Percentiles rank a stretch among this genome's conserved stretches.
These are phyloP conservation scores for Crocidura indochinensis DNA, from an alignment of 2,797 vertebrate species.

Conservation along the genomic window DNA sequence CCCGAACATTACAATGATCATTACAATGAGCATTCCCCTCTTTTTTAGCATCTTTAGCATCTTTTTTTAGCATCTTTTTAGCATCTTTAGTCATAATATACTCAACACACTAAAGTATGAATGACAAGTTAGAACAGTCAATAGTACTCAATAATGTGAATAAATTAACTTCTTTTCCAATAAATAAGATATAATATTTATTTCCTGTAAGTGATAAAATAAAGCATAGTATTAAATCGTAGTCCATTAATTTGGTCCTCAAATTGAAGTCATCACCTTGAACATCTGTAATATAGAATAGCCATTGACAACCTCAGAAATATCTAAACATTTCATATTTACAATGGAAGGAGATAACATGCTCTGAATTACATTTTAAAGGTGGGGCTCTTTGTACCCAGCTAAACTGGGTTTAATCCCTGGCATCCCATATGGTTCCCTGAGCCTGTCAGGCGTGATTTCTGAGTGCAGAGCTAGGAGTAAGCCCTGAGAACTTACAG, in stretches of 20 bases:
- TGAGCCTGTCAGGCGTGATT: too few species aligned
- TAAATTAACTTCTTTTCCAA: constrained; percentile 66
- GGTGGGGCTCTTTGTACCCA: too few species aligned
- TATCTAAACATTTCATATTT: constrained; percentile 1
- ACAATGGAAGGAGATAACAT: constrained; percentile 22
- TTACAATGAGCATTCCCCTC: too few species aligned
- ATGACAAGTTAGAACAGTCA: constrained; percentile 42
- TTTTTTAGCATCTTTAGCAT: constrained; percentile 38
- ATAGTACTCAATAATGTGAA: constrained; percentile 35
- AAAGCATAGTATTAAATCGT: constrained; percentile 59
- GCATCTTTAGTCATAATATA: constrained; percentile 44
- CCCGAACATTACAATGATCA: neutral
- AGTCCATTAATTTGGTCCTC: neutral
- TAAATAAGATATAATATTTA: constrained; percentile 54
- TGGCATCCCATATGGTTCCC: too few species aligned
- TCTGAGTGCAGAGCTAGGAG: too few species aligned
- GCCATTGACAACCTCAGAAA: constrained; percentile 17
- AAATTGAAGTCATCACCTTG: constrained; percentile 48
- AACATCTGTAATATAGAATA: constrained; percentile 49
- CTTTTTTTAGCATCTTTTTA: constrained; percentile 13
- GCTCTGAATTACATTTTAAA: constrained; percentile 9
- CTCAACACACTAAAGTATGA: neutral
- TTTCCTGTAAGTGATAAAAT: constrained; percentile 64
- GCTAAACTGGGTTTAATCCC: too few species aligned
- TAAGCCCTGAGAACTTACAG: too few species aligned